Evolutionary conservation across 2,113 vertebrate genomes (phyloP).

Genomic region (Siniperca chuatsi): DNA sequence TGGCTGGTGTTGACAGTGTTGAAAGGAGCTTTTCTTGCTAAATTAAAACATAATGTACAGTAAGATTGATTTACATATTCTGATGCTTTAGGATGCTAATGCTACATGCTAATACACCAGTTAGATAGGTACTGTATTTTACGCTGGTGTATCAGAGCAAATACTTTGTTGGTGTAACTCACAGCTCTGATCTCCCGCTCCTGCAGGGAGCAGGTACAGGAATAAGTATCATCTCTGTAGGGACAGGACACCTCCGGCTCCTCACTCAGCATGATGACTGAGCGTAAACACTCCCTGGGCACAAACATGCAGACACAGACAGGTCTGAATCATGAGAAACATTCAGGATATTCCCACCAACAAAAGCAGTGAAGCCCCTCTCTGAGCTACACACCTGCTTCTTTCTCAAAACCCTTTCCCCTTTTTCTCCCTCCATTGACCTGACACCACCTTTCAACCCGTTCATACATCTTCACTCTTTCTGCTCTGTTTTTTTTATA

Average conservation of each 20-base stretch:
- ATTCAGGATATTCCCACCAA: neutral
- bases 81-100: neutral
- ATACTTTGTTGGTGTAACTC: slow-evolving; percentile 63
- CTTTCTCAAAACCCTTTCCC: neutral
- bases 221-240: slow-evolving; percentile 88
- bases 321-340: neutral
- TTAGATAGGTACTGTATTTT: neutral
- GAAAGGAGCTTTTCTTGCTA: neutral
- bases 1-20: neutral
- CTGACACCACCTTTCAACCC: neutral
- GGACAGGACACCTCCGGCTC: slow-evolving; percentile 89
- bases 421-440: neutral
- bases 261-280: slow-evolving; percentile 87
- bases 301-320: neutral
- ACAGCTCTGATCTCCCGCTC: slow-evolving; percentile 91
- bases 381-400: neutral
- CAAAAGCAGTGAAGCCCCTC: neutral
- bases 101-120: neutral
- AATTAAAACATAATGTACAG: neutral
- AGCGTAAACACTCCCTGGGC: slow-evolving; percentile 87
- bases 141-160: neutral
- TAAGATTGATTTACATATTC: neutral
- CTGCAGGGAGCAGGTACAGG: slow-evolving; percentile 86
- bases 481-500: neutral
- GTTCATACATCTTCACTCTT: neutral